These are phyloP conservation scores for Uloborus plumipes DNA, from an alignment of 2,888 invertebrate genomes.

Conservation along the genomic window DNA sequence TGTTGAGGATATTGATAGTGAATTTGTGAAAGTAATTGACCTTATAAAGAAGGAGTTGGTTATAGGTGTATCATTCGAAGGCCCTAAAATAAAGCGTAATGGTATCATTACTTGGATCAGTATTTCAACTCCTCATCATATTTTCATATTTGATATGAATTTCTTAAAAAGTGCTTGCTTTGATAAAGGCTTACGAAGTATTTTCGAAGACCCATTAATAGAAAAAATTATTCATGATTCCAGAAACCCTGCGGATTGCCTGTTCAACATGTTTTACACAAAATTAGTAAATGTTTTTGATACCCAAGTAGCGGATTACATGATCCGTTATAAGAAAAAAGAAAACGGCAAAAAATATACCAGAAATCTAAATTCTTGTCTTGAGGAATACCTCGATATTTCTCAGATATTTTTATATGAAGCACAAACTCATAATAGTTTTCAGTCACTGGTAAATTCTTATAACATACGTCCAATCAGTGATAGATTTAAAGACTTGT, in stretches of 20 bases:
- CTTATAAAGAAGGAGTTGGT: conserved; percentile 49
- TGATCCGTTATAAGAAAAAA: neutral
- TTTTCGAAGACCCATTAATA: conserved; percentile 71
- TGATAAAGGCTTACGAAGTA: conserved; percentile 73
- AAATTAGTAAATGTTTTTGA: conserved; percentile 77
- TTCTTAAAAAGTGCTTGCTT: conserved; percentile 68
- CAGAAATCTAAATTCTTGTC: conserved; percentile 12
- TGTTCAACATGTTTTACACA: conserved; percentile 76
- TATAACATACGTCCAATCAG: conserved; percentile 2
- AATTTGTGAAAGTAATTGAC: conserved; percentile 11
- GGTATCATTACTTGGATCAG: conserved; percentile 70
- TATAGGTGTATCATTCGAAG: conserved; percentile 70
- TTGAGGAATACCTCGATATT: conserved; percentile 9
- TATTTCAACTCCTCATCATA: conserved; percentile 68
- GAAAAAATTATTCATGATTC: conserved; percentile 78
- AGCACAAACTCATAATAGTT: neutral
- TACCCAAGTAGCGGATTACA: conserved; percentile 74
- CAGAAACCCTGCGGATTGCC: conserved; percentile 76
- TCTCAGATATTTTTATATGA: conserved; percentile 16
- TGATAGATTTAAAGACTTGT: neutral
- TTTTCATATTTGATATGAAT: conserved; percentile 71
- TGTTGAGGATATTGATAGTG: neutral
- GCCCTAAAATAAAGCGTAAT: conserved; percentile 69
- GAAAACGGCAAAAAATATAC: neutral
- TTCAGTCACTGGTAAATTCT: neutral